Evolutionary conservation across 2,797 vertebrate genomes (phyloP).

Genomic region (Poecilia wingei): DNA sequence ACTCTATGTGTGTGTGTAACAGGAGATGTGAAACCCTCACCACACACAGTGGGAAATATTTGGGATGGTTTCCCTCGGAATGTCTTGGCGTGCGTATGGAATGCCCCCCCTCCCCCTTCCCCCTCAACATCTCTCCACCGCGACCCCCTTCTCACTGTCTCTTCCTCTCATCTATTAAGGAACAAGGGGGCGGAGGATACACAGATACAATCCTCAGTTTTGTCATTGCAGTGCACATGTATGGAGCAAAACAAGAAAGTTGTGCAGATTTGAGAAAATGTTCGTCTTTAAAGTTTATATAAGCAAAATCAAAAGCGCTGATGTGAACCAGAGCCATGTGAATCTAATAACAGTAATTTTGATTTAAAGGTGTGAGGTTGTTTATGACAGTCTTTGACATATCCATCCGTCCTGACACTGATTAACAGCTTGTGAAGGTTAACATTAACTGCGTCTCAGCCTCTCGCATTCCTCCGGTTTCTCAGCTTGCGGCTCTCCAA

Average conservation of each 20-base stretch:
- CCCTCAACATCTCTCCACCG: neutral
- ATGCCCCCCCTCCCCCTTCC: slow-evolving; percentile 55
- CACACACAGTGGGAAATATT: slow-evolving; percentile 82
- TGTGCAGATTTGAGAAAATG: neutral
- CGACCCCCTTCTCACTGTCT: slow-evolving; percentile 37
- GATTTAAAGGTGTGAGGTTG: slow-evolving; percentile 8
- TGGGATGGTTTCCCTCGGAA: slow-evolving; percentile 86
- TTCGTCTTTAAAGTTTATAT: neutral
- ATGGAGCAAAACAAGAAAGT: neutral
- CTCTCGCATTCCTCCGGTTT: slow-evolving; percentile 75
- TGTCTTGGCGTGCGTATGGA: slow-evolving; percentile 84
- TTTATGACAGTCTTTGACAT: slow-evolving; percentile 5
- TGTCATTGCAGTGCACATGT: slow-evolving; percentile 25
- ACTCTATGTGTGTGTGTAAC: slow-evolving; percentile 51
- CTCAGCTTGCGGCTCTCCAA: slow-evolving; percentile 68
- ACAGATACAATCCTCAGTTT: slow-evolving; percentile 44
- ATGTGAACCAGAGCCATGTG: neutral
- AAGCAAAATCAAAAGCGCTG: neutral
- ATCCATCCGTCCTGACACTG: neutral
- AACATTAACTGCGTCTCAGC: slow-evolving; percentile 73
- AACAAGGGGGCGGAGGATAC: slow-evolving; percentile 22
- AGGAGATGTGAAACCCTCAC: slow-evolving; percentile 67
- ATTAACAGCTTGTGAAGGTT: slow-evolving; percentile 50
- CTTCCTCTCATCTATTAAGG: slow-evolving; percentile 49
- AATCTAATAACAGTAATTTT: neutral